Conservation (phyloP, 2,888 invertebrate species). For the Lacanobia oleracea region DNA sequence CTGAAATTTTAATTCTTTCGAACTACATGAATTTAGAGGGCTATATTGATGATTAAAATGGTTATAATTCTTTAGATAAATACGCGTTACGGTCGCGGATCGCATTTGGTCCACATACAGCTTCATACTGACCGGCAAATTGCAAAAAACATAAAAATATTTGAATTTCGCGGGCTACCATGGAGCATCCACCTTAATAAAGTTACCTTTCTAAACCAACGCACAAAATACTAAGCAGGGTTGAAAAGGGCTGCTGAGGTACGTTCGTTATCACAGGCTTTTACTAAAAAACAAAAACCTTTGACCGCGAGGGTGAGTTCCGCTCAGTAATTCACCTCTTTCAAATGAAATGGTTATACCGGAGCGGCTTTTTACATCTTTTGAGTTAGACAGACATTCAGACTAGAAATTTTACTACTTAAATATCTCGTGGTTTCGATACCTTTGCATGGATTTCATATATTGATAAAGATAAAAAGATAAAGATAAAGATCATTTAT, state of each 20-base stretch:
- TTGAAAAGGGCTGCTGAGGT: constrained; percentile 18
- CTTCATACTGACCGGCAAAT: no score
- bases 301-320: constrained; percentile 38
- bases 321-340: constrained; percentile 44
- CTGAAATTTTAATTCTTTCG: no score
- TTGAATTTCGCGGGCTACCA: no score
- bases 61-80: no score
- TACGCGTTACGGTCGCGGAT: no score
- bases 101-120: no score
- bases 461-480: no score
- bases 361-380: constrained; percentile 24
- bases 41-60: no score
- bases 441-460: not conserved
- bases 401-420: not conserved
- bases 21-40: no score
- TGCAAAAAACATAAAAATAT: no score
- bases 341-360: constrained; percentile 34
- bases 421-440: not conserved
- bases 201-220: constrained; percentile 19
- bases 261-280: constrained; percentile 26
- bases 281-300: constrained; percentile 43
- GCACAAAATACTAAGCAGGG: constrained; percentile 30
- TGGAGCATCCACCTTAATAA: no score
- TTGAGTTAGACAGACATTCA: constrained; percentile 3
- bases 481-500: no score